These are phyloP conservation scores for Nymphicus hollandicus DNA, from an alignment of 2,113 vertebrate genomes.

Conservation along the genomic window DNA sequence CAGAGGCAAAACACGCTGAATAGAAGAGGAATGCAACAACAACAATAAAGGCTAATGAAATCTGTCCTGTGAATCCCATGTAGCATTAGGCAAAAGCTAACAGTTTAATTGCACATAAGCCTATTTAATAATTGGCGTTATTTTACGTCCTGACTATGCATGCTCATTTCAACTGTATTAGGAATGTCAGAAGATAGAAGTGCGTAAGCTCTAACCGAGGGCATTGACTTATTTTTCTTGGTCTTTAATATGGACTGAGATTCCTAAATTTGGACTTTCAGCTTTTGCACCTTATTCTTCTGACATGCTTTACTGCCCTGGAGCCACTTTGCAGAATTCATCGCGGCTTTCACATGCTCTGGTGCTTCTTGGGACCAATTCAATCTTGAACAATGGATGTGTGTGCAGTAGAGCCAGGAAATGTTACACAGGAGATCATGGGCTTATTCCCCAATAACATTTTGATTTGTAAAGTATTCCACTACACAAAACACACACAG, in stretches of 20 bases:
- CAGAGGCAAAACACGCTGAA: background rate
- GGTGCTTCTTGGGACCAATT: slow-evolving; percentile 79
- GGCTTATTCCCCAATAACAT: slow-evolving; percentile 62
- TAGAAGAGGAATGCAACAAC: background rate
- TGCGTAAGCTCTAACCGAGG: background rate
- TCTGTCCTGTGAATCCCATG: background rate
- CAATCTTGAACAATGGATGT: slow-evolving; percentile 74
- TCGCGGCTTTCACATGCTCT: slow-evolving; percentile 71
- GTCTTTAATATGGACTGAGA: slow-evolving; percentile 42
- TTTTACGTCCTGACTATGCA: background rate
- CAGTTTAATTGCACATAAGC: slow-evolving; percentile 39
- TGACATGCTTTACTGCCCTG: slow-evolving; percentile 72
- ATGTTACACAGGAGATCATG: slow-evolving; percentile 59
- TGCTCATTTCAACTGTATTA: background rate
- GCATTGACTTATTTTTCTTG: background rate
- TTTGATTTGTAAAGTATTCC: slow-evolving; percentile 69
- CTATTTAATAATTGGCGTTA: slow-evolving; percentile 26
- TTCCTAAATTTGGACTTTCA: slow-evolving; percentile 71
- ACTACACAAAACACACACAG: slow-evolving; percentile 63
- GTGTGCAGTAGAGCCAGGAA: slow-evolving; percentile 53
- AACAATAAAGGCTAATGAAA: background rate
- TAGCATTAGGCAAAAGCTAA: background rate
- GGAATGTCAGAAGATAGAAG: background rate
- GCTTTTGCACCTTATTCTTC: slow-evolving; percentile 71
- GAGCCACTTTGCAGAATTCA: slow-evolving; percentile 78